phyloP scores from a whole-genome alignment of 1,140 invertebrate species.

The Macrobrachium nipponense region DNA sequence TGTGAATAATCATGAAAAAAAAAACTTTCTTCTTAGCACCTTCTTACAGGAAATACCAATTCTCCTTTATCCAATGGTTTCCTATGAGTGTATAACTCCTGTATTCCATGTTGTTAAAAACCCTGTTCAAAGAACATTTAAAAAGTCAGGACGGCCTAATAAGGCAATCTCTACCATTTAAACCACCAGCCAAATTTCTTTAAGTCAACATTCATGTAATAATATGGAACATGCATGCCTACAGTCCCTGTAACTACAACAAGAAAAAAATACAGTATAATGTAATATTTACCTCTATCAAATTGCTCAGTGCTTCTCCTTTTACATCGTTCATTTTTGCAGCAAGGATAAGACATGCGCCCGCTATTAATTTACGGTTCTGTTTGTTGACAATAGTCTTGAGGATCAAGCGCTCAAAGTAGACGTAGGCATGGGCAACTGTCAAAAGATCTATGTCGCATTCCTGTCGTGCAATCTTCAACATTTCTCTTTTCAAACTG shows the following conservation, averaged over 20 bases:
- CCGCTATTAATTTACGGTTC: slow-evolving; percentile 94
- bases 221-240: too few relatives aligned
- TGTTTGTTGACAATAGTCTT: slow-evolving; percentile 93
- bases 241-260: not conserved
- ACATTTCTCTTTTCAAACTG: slow-evolving; percentile 95
- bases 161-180: too few relatives aligned
- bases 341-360: slow-evolving; percentile 91
- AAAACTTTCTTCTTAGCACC: too few relatives aligned
- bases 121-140: too few relatives aligned
- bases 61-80: too few relatives aligned
- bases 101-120: too few relatives aligned
- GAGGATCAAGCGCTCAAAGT: slow-evolving; percentile 96
- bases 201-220: too few relatives aligned
- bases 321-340: slow-evolving; percentile 98
- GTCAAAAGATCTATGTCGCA: slow-evolving; percentile 88
- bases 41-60: too few relatives aligned
- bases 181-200: too few relatives aligned
- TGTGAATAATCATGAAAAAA: too few relatives aligned
- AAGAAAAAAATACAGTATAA: slow-evolving; percentile 16
- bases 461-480: slow-evolving; percentile 90
- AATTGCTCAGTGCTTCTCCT: slow-evolving; percentile 83
- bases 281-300: slow-evolving; percentile 81
- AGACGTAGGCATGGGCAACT: slow-evolving; percentile 96
- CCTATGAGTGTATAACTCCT: too few relatives aligned
- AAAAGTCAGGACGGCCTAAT: too few relatives aligned